Evolutionary conservation across 2,888 invertebrate genomes (phyloP).

Genomic region (Euzophera pinguis): DNA sequence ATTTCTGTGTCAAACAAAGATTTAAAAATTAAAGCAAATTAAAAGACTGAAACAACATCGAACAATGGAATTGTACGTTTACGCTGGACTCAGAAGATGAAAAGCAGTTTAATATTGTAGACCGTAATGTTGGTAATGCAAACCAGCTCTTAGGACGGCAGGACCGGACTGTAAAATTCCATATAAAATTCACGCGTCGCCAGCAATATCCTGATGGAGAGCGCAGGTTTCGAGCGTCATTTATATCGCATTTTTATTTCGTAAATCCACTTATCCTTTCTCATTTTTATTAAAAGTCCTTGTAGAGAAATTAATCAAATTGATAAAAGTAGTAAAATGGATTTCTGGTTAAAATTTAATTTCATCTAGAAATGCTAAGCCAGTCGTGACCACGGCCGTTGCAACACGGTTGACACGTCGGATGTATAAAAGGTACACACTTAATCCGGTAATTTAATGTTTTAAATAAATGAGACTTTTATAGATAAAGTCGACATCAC

Average conservation of each 20-base stretch:
- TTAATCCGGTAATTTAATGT: too few species aligned
- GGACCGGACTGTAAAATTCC: constrained; percentile 17
- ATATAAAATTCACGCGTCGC: constrained; percentile 21
- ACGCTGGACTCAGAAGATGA: constrained; percentile 21
- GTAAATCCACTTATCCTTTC: neutral
- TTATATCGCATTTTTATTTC: neutral
- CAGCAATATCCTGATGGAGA: constrained; percentile 16
- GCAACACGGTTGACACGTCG: too few species aligned
- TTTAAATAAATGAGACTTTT: too few species aligned
- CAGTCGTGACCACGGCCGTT: too few species aligned
- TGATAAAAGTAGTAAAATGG: too few species aligned
- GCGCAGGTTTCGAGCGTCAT: neutral
- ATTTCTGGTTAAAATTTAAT: too few species aligned
- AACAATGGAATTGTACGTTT: neutral
- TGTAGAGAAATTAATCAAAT: neutral
- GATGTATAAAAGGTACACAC: too few species aligned
- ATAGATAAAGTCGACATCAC: too few species aligned
- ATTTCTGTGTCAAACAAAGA: too few species aligned
- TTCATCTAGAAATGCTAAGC: too few species aligned
- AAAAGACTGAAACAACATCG: too few species aligned
- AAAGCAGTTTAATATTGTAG: constrained; percentile 26
- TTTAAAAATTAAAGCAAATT: too few species aligned
- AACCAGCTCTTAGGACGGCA: constrained; percentile 17
- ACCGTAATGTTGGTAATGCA: constrained; percentile 15
- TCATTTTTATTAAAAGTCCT: neutral